Evolutionary conservation across 1,140 invertebrate species (phyloP).

Genomic region (Zaprionus nigranus): DNA sequence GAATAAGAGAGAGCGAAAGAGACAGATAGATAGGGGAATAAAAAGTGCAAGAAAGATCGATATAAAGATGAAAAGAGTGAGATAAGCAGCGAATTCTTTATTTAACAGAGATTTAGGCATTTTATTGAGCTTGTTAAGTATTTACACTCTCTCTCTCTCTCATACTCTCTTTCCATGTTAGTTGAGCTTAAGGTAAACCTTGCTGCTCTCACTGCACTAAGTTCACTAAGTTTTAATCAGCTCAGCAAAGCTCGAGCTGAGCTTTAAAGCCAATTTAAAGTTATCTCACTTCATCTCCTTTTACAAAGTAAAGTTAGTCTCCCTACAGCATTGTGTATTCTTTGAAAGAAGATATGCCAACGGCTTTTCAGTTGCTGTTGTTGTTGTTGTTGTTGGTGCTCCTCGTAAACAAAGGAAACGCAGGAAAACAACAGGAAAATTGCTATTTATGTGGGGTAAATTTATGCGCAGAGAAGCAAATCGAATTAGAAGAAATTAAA

Average conservation of each 20-base stretch:
- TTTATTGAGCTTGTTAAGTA: too few species aligned
- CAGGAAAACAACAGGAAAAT: background rate
- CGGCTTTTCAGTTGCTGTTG: background rate
- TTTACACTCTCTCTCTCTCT: too few species aligned
- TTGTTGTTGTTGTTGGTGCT: background rate
- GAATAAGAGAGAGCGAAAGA: too few species aligned
- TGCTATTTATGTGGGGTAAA: conserved; percentile 1
- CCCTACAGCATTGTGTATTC: too few species aligned
- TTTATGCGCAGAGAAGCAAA: conserved; percentile 10
- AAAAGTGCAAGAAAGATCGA: too few species aligned
- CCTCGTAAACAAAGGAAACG: background rate
- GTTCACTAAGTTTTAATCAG: background rate
- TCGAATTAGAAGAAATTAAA: conserved; percentile 9
- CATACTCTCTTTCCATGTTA: too few species aligned
- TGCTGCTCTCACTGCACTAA: background rate
- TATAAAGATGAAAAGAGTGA: too few species aligned
- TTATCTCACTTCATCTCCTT: background rate
- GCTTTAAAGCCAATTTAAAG: conserved; percentile 9
- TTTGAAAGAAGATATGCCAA: background rate
- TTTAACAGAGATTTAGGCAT: too few species aligned
- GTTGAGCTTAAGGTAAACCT: background rate
- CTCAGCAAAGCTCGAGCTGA: background rate
- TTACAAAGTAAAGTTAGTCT: background rate
- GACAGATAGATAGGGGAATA: too few species aligned
- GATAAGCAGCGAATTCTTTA: too few species aligned